Base-by-base conservation (phyloP, 2,113 vertebrate species). In the Vulpes vulpes region DNA sequence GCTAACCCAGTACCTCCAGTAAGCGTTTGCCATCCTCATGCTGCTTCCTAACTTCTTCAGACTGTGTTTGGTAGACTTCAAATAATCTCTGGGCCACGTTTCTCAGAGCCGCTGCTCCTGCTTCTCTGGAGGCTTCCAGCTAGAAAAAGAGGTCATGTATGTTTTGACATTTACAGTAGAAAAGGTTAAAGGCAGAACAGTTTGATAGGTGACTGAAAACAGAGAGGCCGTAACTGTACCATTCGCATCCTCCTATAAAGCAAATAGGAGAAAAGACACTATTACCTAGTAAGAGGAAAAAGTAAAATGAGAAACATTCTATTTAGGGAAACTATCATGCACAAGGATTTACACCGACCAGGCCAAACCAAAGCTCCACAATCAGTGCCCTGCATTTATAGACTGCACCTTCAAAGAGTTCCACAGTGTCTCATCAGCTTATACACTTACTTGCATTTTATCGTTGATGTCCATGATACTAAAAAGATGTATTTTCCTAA, bases 81-180 rank as follows among this genome's bases (percentile, higher is more conserved):
- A 97, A 95, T 10, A 99, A 95, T 22, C 93, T 98, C 25, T 97
- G 97, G 10, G 98, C 98, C 15, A 96, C 96, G 0, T 97, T 97
- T 91, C 98, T 97, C 80, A 99, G 73, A 30, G 97, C 94, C 0
- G 95, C 97, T 1, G 97, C 96, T 1, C 99, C 99, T 0, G 98
- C 98, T 96, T 98, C 98, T 88, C 98, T 98, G 3, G 97, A 97
- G 27, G 98, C 99, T 97, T 99, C 98, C 87, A 99, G 95, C 99
- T 99, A 67, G 81, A 81, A 20, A 59, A 64, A 92, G 81, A 69
- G 67, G 55, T 5, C 60, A 93, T 14, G 53, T 10, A 27, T 57
- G 9, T 65, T 91, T 35, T 94, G 69, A 74, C 19, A 87, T 89
- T 90, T 84, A 38, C 23, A 85, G 16, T 25, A 60, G 49, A 83